Base-by-base conservation (phyloP, 2,113 vertebrate species). In the Egretta garzetta region DNA sequence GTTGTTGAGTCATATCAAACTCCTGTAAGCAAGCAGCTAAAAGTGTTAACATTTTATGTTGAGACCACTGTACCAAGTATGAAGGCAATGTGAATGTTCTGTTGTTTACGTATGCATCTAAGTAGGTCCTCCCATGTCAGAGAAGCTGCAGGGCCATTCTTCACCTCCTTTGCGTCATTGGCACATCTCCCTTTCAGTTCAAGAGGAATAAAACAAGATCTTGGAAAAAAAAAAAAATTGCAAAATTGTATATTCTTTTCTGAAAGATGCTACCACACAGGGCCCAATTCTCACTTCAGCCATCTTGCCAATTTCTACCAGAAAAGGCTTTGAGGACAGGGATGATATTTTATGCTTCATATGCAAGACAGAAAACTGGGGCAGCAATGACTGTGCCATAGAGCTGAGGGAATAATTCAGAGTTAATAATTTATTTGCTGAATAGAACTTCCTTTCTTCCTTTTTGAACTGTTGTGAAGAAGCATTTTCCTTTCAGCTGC, bases 371-470 rank as follows among this genome's bases (percentile, higher is more conserved):
- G 75, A 97, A 96, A 97, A 97, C 94, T 95, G 87, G 96, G 84
- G 53, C 95, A 97, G 93, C 77, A 95, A 88, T 85, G 77, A 94
- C 91, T 87, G 43, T 62, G 74, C 70, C 77, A 89, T 8, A 80
- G 84, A 90, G 91, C 84, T 90, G 55, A 97, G 97, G 88, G 94
- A 97, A 97, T 96, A 84, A 95, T 89, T 95, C 77, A 80, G 70
- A 93, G 45, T 96, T 94, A 97, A 97, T 97, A 95, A 95, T 97
- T 96, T 80, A 97, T 96, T 93, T 94, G 88, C 84, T 92, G 90
- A 88, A 92, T 67, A 96, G 73, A 96, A 63, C 50, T 94, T 91
- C 59, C 71, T 95, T 95, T 95, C 66, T 94, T 89, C 67, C 32
- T 83, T 74, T 89, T 77, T 73, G 66, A 96, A 85, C 35, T 73